A percentile compares a stretch with the other conserved stretches of the same genome.
phyloP scores from a whole-genome alignment of 1,140 invertebrate genomes.

The Chrysoperla carnea region DNA sequence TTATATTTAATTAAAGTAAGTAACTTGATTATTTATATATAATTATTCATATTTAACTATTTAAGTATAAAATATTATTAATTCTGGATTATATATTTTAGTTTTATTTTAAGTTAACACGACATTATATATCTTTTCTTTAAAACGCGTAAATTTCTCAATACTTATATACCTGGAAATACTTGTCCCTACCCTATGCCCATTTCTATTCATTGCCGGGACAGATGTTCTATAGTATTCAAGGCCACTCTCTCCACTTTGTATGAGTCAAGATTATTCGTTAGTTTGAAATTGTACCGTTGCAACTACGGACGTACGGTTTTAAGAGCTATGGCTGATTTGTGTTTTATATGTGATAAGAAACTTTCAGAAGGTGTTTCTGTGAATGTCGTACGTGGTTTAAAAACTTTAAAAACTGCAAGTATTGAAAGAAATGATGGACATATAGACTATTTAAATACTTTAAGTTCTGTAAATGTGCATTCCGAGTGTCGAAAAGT shows the following conservation, averaged over 20 bases:
- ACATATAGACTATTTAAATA: conserved; percentile 18
- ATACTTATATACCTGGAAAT: conserved; percentile 15
- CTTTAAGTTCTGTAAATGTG: conserved; percentile 18
- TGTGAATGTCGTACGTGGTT: conserved; percentile 15
- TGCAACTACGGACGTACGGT: conserved; percentile 14
- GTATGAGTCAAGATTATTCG: conserved; percentile 10
- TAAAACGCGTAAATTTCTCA: conserved; percentile 5
- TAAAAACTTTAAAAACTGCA: conserved; percentile 20
- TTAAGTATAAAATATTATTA: conserved; percentile 10
- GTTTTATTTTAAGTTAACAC: conserved; percentile 6
- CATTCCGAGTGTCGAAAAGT: conserved; percentile 15
- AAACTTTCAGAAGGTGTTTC: conserved; percentile 15
- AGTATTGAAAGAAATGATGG: conserved; percentile 19
- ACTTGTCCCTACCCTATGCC: conserved; percentile 12
- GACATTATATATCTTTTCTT: conserved; percentile 4
- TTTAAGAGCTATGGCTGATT: conserved; percentile 16
- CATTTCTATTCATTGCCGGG: conserved; percentile 14
- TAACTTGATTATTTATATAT: conserved; percentile 10
- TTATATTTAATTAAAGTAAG: conserved; percentile 1
- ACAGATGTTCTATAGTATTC: conserved; percentile 13
- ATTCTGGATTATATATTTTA: conserved; percentile 12
- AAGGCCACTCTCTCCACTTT: conserved; percentile 13
- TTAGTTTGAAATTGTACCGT: conserved; percentile 12
- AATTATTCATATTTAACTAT: conserved; percentile 4
- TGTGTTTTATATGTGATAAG: conserved; percentile 18